Percentiles rank a stretch among this genome's conserved stretches.
Conservation (phyloP, 2,888 invertebrate species). For the Agonopterix arenella region DNA sequence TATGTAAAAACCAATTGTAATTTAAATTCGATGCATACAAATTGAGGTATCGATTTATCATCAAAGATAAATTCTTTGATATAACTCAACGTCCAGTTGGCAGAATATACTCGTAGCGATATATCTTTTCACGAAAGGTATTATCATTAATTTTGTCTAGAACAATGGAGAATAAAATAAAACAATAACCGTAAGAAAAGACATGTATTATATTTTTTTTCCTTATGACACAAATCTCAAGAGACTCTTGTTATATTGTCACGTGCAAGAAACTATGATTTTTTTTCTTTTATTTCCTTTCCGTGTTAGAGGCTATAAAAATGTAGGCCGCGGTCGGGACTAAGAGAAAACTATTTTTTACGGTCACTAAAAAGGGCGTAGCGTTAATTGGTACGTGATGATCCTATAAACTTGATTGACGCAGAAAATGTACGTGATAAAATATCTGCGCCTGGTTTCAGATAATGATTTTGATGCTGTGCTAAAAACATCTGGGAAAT, state of each 20-base stretch:
- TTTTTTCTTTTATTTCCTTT: slow-evolving; percentile 16
- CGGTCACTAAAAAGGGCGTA: slow-evolving; percentile 31
- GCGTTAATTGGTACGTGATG: slow-evolving; percentile 34
- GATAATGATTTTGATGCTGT: too few species aligned
- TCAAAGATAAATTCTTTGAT: too few species aligned
- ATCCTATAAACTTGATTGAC: slow-evolving; percentile 22
- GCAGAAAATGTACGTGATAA: slow-evolving; percentile 3
- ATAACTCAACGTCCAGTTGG: too few species aligned
- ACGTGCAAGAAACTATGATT: neutral
- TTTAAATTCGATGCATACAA: too few species aligned
- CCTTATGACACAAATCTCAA: neutral
- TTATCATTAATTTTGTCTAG: too few species aligned
- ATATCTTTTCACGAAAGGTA: too few species aligned
- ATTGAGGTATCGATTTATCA: too few species aligned
- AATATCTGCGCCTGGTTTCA: slow-evolving; percentile 5
- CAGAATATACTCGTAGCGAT: too few species aligned
- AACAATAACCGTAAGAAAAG: neutral
- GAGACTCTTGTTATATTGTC: neutral
- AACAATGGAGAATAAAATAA: too few species aligned
- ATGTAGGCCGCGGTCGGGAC: slow-evolving; percentile 26
- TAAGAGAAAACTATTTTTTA: slow-evolving; percentile 32
- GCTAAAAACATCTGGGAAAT: too few species aligned
- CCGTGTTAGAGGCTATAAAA: slow-evolving; percentile 26
- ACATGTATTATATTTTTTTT: neutral
- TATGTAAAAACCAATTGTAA: too few species aligned